phyloP scores from a whole-genome alignment of 2,113 vertebrate genomes.

The Microcebus ravelobensis region DNA sequence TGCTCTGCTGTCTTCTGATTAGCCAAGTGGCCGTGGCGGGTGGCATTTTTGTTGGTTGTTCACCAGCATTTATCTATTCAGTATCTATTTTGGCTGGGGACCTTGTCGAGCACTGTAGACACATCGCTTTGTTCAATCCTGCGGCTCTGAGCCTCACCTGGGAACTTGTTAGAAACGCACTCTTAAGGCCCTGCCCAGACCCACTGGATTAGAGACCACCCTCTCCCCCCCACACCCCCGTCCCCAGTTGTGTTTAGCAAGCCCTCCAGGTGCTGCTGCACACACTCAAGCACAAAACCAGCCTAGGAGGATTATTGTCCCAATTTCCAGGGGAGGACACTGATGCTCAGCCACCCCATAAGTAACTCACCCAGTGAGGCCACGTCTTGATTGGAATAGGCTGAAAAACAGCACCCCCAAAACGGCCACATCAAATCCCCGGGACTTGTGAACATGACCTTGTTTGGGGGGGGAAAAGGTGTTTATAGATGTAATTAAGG shows the following conservation, averaged over 20 bases:
- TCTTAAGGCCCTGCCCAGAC: background rate
- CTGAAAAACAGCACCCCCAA: background rate
- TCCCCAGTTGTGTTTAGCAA: no score
- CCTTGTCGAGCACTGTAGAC: background rate
- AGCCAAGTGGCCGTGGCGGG: rapidly evolving
- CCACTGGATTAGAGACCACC: background rate
- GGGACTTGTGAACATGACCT: background rate
- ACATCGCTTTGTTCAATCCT: background rate
- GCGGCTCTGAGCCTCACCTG: background rate
- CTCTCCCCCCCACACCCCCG: rapidly evolving
- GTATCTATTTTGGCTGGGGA: background rate
- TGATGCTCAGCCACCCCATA: rapidly evolving
- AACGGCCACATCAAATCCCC: background rate
- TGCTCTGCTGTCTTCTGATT: rapidly evolving
- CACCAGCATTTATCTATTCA: background rate
- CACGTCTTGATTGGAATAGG: background rate
- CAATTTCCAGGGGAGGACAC: background rate
- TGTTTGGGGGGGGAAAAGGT: background rate
- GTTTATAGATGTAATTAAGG: background rate
- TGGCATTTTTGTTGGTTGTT: background rate
- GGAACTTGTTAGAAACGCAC: background rate
- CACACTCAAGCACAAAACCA: rapidly evolving
- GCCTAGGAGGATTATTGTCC: rapidly evolving
- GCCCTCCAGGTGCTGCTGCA: rapidly evolving
- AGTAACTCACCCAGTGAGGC: background rate